phyloP scores from a whole-genome alignment of 2,797 vertebrate species.

The Galaxias olidus region DNA sequence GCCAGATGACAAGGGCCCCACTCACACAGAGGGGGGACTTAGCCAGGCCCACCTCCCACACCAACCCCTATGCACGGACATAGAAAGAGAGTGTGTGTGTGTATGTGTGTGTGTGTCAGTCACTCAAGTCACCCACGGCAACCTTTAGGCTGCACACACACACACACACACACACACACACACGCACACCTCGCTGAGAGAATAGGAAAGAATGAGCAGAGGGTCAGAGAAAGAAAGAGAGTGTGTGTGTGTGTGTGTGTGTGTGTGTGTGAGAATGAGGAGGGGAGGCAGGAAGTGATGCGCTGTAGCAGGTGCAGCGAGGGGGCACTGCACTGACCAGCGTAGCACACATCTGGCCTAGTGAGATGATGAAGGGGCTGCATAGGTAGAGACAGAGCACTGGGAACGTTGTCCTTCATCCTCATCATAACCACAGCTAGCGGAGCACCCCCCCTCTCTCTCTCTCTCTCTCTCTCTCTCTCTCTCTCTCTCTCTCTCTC shows the following conservation, averaged over 20 bases:
- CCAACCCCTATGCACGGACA: slow-evolving; percentile 54
- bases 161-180: slow-evolving; percentile 50
- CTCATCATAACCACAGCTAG: too few relatives aligned
- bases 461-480: slow-evolving; percentile 11
- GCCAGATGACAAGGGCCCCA: slow-evolving; percentile 65
- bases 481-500: slow-evolving; percentile 11
- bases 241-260: background rate
- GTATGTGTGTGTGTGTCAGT: background rate
- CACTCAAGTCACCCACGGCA: background rate
- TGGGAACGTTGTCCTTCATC: too few relatives aligned
- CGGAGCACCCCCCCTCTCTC: slow-evolving; percentile 5
- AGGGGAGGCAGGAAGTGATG: background rate
- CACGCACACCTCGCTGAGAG: slow-evolving; percentile 30
- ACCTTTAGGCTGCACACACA: background rate
- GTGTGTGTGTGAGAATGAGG: background rate
- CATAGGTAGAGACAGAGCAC: too few relatives aligned
- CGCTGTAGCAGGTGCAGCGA: too few relatives aligned
- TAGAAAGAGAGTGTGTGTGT: slow-evolving; percentile 53
- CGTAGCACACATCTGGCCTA: too few relatives aligned
- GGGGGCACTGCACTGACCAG: too few relatives aligned
- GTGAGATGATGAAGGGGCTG: too few relatives aligned
- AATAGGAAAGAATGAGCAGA: slow-evolving; percentile 25
- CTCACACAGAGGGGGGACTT: slow-evolving; percentile 60
- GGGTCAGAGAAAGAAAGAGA: slow-evolving; percentile 8
- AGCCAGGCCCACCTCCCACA: slow-evolving; percentile 61